A percentile compares a stretch with the other conserved stretches of the same genome.
These are phyloP conservation scores for Corythornis cristatus DNA, from an alignment of 2,113 vertebrate species.

Conservation along the genomic window DNA sequence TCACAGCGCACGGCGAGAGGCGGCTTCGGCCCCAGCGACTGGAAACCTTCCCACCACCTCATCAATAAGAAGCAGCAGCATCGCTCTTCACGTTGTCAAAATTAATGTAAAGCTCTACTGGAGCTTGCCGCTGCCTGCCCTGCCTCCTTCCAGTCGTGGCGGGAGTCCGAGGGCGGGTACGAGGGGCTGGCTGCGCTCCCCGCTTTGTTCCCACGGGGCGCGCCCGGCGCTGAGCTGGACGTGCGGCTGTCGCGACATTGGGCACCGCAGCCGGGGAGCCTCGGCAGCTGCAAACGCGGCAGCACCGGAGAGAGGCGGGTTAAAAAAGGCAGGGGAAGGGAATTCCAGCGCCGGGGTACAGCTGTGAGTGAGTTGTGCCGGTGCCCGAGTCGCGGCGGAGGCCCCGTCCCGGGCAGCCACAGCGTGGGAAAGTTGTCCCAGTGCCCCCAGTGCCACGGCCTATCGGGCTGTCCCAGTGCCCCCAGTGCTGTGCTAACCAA, in stretches of 20 bases:
- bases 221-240: accelerated
- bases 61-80: background rate
- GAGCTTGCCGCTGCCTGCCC: background rate
- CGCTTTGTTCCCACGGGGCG: no score
- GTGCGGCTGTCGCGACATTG: background rate
- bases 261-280: background rate
- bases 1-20: background rate
- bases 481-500: accelerated
- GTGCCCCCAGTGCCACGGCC: accelerated
- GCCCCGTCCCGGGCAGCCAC: no score
- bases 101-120: background rate
- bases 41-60: background rate
- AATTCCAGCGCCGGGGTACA: background rate
- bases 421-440: no score
- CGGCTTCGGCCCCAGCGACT: background rate
- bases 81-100: background rate
- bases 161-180: background rate
- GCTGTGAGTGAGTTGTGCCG: no score
- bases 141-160: background rate
- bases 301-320: background rate
- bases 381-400: no score
- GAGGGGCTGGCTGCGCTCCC: no score
- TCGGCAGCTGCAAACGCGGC: background rate
- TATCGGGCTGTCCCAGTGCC: accelerated
- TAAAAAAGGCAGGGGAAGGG: background rate